Percentiles rank a stretch among this genome's conserved stretches.
Conservation (phyloP, 2,797 vertebrate species). For the Lophius americanus region DNA sequence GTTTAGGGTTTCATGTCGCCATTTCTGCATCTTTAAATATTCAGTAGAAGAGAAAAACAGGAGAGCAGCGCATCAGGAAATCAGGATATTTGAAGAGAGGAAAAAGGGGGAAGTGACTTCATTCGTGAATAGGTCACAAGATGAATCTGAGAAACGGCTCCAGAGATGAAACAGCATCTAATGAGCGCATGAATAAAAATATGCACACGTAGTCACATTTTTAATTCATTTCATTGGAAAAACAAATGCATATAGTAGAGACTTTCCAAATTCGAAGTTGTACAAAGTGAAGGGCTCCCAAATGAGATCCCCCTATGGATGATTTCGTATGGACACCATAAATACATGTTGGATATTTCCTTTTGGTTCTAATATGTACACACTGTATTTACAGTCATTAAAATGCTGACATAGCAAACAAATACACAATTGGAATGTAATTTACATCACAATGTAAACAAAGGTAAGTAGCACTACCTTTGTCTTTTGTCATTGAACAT, state of each 20-base stretch:
- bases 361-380: constrained; percentile 41
- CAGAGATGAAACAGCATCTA: constrained; percentile 13
- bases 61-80: constrained; percentile 24
- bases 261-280: constrained; percentile 41
- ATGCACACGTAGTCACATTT: constrained; percentile 45
- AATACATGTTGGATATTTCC: constrained; percentile 12
- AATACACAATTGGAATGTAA: constrained; percentile 35
- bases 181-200: constrained; percentile 9
- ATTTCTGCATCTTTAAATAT: constrained; percentile 67
- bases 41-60: constrained; percentile 53
- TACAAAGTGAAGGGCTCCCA: constrained; percentile 36
- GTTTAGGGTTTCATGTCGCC: constrained; percentile 47
- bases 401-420: constrained; percentile 26
- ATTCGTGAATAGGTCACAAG: constrained; percentile 49
- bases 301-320: constrained; percentile 14
- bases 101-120: constrained; percentile 15
- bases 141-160: constrained; percentile 16
- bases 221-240: constrained; percentile 71
- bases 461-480: constrained; percentile 46
- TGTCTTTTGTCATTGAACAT: constrained; percentile 41
- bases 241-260: constrained; percentile 52
- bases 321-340: constrained; percentile 19
- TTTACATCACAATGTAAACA: constrained; percentile 63
- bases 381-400: constrained; percentile 14
- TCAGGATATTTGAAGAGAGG: constrained; percentile 21